Percentiles rank a stretch among this genome's conserved stretches.
Evolutionary conservation across 2,797 vertebrate species (phyloP).

Genomic region (Xiphophorus birchmanni): DNA sequence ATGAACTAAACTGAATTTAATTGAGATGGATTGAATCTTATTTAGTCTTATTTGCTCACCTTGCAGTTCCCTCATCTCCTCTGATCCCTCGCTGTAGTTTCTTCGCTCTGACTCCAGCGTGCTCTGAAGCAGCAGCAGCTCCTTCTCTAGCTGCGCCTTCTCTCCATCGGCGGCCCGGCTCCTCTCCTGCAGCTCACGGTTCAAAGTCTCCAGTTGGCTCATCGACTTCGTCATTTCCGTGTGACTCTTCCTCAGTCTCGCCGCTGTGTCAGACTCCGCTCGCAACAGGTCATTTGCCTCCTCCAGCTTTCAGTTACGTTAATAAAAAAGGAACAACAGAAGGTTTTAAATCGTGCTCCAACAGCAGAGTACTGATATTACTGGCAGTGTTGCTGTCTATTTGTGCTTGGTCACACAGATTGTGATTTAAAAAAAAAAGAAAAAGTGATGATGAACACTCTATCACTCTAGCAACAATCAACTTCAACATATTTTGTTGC

Average conservation of each 20-base stretch:
- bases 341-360: neutral
- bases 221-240: conserved; percentile 92
- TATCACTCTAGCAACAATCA: neutral
- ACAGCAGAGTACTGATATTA: no score
- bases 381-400: neutral
- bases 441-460: no score
- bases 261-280: conserved; percentile 94
- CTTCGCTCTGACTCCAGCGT: conserved; percentile 92
- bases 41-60: conserved; percentile 76
- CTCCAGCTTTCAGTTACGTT: conserved; percentile 83
- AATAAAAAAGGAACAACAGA: neutral
- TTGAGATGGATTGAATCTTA: neutral
- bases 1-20: neutral
- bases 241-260: conserved; percentile 92
- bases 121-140: conserved; percentile 92
- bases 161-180: conserved; percentile 85
- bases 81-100: conserved; percentile 92
- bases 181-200: conserved; percentile 94
- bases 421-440: neutral
- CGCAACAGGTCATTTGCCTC: conserved; percentile 95
- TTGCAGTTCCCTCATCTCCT: conserved; percentile 96
- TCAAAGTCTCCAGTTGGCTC: conserved; percentile 90
- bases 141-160: conserved; percentile 90
- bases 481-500: neutral
- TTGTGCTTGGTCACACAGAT: neutral